Evolutionary conservation across 35 echinoderm and acorn worm genomes (phyloP), one percentile per base, ranked within the genome.

Genomic region (Ophiothrix spiculata): DNA sequence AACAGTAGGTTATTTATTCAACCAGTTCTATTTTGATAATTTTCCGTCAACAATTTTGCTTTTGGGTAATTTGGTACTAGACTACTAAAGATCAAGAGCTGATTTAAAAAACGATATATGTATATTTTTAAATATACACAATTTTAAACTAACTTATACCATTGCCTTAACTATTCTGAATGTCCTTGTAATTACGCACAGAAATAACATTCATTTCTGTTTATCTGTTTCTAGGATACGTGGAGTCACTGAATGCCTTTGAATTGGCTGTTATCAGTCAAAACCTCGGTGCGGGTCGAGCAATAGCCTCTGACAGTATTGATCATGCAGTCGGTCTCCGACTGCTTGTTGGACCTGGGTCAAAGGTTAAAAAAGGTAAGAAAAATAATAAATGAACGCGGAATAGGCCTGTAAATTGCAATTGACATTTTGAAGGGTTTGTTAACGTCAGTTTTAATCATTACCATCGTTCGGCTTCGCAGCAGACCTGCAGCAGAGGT

Each of bases 201-300:
- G n/a, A n/a, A n/a, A n/a, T n/a, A n/a, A n/a, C n/a, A n/a, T n/a
- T n/a, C n/a, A n/a, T n/a, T n/a, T n/a, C n/a, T n/a, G n/a, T n/a
- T n/a, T n/a, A n/a, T 54, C 19, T 12, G 23, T 32, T 37, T 37
- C 10, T 39, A 93, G 91, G 91, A 80, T 84, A 80, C 39, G 87
- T 93, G 10, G 35, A 69, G 0, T 46, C 6, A 25, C 79, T 93
- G 35, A 39, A 93, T 56, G 80, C 91, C 11, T 21, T 89, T 14
- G 78, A 36, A 36, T 76, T 93, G 8, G 91, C 86, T 11, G 38
- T 46, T 33, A 86, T 93, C 6, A 64, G 74, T 31, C 82, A 76
- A 11, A 80, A 85, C 38, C 74, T 93, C 3, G 91, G 91, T 17
- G 91, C 91, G 64, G 91, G 91, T 23, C 75, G 91, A 84, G 75